These are phyloP conservation scores for Perodicticus potto DNA, from an alignment of 2,797 vertebrate species.

Conservation along the genomic window DNA sequence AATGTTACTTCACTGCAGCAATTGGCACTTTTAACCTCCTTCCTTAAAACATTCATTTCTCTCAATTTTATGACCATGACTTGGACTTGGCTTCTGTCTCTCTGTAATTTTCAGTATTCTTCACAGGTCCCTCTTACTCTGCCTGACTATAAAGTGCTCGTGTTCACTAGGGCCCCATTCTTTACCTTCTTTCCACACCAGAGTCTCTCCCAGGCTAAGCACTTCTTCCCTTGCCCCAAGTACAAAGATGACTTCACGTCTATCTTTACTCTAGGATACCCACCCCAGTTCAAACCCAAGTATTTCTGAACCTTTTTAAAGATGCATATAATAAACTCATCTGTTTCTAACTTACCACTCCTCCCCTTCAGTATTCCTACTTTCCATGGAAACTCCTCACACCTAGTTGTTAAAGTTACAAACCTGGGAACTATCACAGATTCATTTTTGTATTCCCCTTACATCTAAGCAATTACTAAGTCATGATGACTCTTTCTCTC, in stretches of 20 bases:
- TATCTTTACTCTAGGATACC: neutral
- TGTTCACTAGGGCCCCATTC: neutral
- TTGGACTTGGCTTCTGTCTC: neutral
- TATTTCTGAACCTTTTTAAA: neutral
- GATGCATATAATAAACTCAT: neutral
- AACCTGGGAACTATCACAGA: neutral
- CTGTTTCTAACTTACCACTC: neutral
- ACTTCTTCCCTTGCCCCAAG: neutral
- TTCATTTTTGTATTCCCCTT: neutral
- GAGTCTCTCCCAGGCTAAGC: neutral
- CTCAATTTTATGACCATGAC: neutral
- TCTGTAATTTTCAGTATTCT: neutral
- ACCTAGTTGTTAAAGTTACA: neutral
- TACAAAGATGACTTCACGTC: neutral
- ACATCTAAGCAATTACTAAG: conserved; percentile 20
- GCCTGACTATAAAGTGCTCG: neutral
- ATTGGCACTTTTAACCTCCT: neutral
- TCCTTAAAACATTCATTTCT: neutral
- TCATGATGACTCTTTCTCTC: neutral
- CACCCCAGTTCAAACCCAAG: neutral
- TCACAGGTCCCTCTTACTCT: neutral
- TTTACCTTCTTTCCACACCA: neutral
- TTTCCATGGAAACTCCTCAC: neutral
- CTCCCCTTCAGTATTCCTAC: neutral
- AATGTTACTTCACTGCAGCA: neutral